phyloP scores from a whole-genome alignment of 2,797 vertebrate species.

The Poeciliopsis paucimaculata region DNA sequence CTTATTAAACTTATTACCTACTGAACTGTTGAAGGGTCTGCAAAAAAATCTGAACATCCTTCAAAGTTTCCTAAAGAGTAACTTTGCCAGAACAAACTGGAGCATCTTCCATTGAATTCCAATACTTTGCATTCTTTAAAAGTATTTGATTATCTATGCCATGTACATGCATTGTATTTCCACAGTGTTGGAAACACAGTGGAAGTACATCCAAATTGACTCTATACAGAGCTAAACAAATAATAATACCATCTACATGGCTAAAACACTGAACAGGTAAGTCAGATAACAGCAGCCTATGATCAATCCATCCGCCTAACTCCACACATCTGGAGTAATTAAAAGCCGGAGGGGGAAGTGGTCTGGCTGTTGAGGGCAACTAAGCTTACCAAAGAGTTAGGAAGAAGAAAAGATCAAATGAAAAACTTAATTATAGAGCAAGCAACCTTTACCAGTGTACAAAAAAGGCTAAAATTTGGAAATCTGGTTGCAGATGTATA shows the following conservation, averaged over 20 bases:
- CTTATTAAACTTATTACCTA: not conserved
- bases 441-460: not conserved
- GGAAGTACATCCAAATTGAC: not conserved
- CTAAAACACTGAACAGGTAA: not conserved
- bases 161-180: not conserved
- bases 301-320: slow-evolving; percentile 89
- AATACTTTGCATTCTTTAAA: not conserved
- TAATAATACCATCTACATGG: not conserved
- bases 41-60: not conserved
- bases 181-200: not conserved
- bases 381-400: slow-evolving; percentile 47
- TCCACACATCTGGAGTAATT: slow-evolving; percentile 94
- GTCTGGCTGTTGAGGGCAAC: slow-evolving; percentile 87
- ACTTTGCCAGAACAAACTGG: not conserved
- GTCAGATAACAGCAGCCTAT: slow-evolving; percentile 75
- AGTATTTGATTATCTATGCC: not conserved
- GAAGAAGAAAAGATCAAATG: slow-evolving; percentile 2
- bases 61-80: not conserved
- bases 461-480: not conserved
- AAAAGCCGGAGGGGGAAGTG: slow-evolving; percentile 64
- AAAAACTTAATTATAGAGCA: not conserved
- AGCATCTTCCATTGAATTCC: not conserved
- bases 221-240: not conserved
- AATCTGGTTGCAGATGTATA: slow-evolving; percentile 19
- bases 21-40: not conserved